phyloP scores from a whole-genome alignment of 2,797 vertebrate species.

The Trachurus trachurus region DNA sequence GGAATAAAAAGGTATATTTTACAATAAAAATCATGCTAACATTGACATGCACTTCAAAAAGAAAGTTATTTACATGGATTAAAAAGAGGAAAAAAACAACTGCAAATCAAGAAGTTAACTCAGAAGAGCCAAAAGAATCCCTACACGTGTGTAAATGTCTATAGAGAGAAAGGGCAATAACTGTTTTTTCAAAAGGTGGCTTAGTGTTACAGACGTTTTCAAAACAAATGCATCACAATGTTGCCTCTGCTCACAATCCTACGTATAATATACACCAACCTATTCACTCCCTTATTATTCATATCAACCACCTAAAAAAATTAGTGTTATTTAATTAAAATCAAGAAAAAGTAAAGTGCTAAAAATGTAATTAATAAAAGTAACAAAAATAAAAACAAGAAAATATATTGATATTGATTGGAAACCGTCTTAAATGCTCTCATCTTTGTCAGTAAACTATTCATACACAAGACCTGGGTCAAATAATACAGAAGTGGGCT shows the following conservation, averaged over 20 bases:
- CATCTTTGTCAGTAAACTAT: conserved; percentile 45
- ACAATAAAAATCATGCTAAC: conserved; percentile 67
- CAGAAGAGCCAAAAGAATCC: conserved; percentile 31
- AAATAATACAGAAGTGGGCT: conserved; percentile 36
- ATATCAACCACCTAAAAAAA: conserved; percentile 40
- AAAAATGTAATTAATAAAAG: conserved; percentile 58
- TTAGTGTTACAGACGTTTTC: conserved; percentile 55
- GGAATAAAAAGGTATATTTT: conserved; percentile 2
- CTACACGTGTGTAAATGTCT: conserved; percentile 39
- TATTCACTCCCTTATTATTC: conserved; percentile 41
- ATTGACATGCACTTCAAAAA: conserved; percentile 70
- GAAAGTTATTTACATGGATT: conserved; percentile 71
- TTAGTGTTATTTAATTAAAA: conserved; percentile 50
- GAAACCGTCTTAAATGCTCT: conserved; percentile 24
- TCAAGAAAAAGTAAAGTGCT: conserved; percentile 68
- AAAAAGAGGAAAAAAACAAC: conserved; percentile 22
- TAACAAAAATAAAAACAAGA: conserved; percentile 61
- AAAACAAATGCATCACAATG: conserved; percentile 42
- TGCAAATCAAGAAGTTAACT: conserved; percentile 32
- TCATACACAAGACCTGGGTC: conserved; percentile 55
- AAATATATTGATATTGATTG: conserved; percentile 57
- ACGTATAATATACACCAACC: conserved; percentile 34
- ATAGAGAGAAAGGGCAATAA: conserved; percentile 20
- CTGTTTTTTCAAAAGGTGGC: conserved; percentile 30
- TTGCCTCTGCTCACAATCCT: conserved; percentile 35